Conservation (phyloP, 2,888 invertebrate species). For the Mythimna loreyi region DNA sequence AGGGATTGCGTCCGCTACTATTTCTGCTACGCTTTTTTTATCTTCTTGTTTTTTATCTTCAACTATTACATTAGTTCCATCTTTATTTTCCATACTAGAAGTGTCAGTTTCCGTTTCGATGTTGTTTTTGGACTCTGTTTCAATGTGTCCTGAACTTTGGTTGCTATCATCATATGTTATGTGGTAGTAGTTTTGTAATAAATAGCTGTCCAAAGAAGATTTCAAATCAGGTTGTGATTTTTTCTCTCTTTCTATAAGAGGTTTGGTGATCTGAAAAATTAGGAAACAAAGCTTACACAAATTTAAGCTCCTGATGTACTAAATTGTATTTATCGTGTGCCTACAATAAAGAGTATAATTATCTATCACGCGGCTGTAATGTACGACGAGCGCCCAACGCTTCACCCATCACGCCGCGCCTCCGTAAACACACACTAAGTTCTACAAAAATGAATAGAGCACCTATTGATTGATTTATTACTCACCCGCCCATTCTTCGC, state of each 20-base stretch:
- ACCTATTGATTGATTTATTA: no score
- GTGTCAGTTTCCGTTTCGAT: not conserved
- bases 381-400: no score
- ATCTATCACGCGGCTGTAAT: no score
- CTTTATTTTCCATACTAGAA: not conserved
- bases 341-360: no score
- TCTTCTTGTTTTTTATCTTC: not conserved
- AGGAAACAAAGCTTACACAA: no score
- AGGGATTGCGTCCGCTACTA: no score
- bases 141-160: not conserved
- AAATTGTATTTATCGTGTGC: no score
- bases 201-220: conserved; percentile 45
- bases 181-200: conserved; percentile 23
- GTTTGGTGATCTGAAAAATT: conserved; percentile 65
- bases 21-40: no score
- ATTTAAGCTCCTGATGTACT: no score
- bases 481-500: conserved; percentile 67
- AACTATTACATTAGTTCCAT: not conserved
- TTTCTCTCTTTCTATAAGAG: conserved; percentile 57
- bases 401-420: no score
- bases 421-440: no score
- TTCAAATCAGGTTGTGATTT: conserved; percentile 19
- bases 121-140: not conserved
- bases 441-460: not conserved
- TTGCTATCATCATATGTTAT: conserved; percentile 38